Conservation (phyloP, 2,113 vertebrate genomes). For the Pelecanoides urinatrix region DNA sequence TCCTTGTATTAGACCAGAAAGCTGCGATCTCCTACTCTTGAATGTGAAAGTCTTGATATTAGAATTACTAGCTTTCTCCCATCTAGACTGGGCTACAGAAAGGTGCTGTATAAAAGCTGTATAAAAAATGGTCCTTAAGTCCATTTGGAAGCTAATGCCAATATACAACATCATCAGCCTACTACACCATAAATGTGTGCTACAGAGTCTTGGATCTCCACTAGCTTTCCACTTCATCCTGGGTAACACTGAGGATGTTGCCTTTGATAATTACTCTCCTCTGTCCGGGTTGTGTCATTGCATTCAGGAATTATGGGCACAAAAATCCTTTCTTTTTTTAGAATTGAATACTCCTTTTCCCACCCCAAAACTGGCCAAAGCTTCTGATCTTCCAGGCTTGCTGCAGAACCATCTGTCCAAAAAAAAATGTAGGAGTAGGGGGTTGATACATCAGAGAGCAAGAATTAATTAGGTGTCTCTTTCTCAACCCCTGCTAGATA, state of each 20-base stretch:
- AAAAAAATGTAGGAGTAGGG: neutral
- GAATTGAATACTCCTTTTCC: neutral
- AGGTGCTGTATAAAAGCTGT: neutral
- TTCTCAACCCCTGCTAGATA: slow-evolving; percentile 45
- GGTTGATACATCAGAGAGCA: neutral
- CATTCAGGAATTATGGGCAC: neutral
- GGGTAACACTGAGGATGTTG: neutral
- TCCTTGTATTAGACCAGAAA: neutral
- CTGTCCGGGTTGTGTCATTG: neutral
- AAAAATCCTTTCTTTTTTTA: neutral
- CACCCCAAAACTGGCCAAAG: rapidly evolving
- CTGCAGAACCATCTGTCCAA: neutral
- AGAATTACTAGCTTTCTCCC: neutral
- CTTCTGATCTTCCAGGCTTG: neutral
- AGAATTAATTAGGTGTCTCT: slow-evolving; percentile 19
- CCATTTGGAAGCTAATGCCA: neutral
- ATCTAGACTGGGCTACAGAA: neutral
- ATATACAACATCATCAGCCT: neutral
- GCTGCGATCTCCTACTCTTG: neutral
- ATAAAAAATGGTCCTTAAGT: neutral
- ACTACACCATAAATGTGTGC: neutral
- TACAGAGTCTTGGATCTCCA: neutral
- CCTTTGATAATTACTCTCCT: neutral
- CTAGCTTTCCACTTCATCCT: neutral
- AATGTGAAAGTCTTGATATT: neutral